phyloP scores from a whole-genome alignment of 2,888 invertebrate species.

The Epirrita christyi region DNA sequence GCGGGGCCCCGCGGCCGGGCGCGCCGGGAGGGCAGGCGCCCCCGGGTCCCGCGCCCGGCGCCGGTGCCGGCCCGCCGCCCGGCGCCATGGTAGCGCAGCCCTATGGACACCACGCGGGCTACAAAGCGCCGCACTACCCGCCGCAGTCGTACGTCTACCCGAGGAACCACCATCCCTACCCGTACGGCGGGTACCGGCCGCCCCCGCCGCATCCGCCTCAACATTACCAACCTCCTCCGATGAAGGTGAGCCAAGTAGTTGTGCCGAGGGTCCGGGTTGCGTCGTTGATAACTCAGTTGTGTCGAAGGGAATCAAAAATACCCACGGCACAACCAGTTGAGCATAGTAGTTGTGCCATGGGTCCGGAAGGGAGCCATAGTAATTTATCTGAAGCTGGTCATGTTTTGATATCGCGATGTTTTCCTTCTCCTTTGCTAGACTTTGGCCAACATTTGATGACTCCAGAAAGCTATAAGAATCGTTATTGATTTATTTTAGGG shows the following conservation, averaged over 20 bases:
- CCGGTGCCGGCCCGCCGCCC: slow-evolving; percentile 68
- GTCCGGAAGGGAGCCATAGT: too few relatives aligned
- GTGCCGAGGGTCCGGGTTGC: too few relatives aligned
- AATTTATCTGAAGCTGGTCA: too few relatives aligned
- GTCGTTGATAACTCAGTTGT: too few relatives aligned
- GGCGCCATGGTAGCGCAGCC: slow-evolving; percentile 74
- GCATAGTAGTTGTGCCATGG: too few relatives aligned
- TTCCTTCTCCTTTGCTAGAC: too few relatives aligned
- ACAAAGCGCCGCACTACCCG: slow-evolving; percentile 78
- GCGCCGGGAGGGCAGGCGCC: slow-evolving; percentile 55
- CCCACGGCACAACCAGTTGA: too few relatives aligned
- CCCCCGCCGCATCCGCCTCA: slow-evolving; percentile 75
- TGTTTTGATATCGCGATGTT: too few relatives aligned
- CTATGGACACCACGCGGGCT: slow-evolving; percentile 69
- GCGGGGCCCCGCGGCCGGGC: slow-evolving; percentile 67
- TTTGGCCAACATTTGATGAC: too few relatives aligned
- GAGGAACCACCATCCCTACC: slow-evolving; percentile 79
- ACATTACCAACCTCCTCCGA: slow-evolving; percentile 67
- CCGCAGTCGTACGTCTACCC: slow-evolving; percentile 78
- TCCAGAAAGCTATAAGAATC: too few relatives aligned
- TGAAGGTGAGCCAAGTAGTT: slow-evolving; percentile 63
- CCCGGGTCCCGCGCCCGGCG: slow-evolving; percentile 55
- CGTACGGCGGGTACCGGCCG: slow-evolving; percentile 75
- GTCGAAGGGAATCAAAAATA: too few relatives aligned
- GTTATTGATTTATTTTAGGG: too few relatives aligned